Conservation (phyloP, 2,888 invertebrate genomes). For the Piscicola geometra region DNA sequence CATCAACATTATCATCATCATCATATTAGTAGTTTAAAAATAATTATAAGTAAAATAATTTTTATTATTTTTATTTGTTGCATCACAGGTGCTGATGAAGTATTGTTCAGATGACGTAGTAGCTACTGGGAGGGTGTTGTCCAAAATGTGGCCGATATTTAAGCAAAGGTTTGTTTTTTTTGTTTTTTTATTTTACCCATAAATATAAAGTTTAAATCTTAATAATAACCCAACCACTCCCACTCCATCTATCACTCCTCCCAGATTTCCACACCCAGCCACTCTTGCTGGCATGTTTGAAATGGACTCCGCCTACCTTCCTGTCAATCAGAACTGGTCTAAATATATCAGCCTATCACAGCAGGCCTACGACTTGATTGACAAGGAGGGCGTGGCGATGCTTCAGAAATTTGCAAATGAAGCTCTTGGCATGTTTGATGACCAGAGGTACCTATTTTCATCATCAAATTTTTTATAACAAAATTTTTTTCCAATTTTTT, state of each 20-base stretch:
- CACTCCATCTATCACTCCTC: constrained; percentile 6
- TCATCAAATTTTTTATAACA: not conserved
- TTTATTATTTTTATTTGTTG: too few relatives aligned
- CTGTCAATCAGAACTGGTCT: constrained; percentile 84
- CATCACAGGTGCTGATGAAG: constrained; percentile 68
- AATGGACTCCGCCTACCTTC: constrained; percentile 80
- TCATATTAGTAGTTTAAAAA: constrained; percentile 68
- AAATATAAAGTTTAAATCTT: too few relatives aligned
- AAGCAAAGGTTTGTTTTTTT: constrained; percentile 61
- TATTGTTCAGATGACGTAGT: constrained; percentile 86
- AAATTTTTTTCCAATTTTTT: too few relatives aligned
- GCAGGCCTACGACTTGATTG: too few relatives aligned
- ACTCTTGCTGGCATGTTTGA: constrained; percentile 92
- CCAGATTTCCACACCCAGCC: constrained; percentile 82
- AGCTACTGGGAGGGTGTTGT: constrained; percentile 64
- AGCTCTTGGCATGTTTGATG: constrained; percentile 61
- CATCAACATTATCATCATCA: too few relatives aligned
- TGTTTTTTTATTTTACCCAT: not conserved
- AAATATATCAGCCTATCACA: constrained; percentile 77
- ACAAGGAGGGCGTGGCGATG: too few relatives aligned
- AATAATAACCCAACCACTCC: not conserved
- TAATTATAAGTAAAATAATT: too few relatives aligned
- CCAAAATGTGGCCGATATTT: constrained; percentile 73
- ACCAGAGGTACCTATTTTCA: constrained; percentile 44
- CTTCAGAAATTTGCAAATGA: too few relatives aligned